A percentile compares a stretch with the other conserved stretches of the same genome.
These are phyloP conservation scores for Clivina fossor DNA, from an alignment of 2,888 invertebrate genomes.

Conservation along the genomic window DNA sequence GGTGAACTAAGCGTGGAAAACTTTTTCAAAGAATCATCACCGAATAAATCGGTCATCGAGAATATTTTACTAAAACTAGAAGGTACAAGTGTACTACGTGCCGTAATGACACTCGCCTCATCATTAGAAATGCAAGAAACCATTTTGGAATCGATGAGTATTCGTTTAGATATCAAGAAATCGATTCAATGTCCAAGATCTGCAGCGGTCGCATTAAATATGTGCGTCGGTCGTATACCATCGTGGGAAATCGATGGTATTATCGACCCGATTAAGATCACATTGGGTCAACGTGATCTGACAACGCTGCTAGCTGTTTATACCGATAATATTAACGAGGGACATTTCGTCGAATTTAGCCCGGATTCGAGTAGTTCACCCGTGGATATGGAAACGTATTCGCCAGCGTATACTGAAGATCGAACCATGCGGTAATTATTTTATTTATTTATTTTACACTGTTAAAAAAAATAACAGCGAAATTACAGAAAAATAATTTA, in stretches of 20 bases:
- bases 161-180: constrained; percentile 73
- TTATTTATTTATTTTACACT: constrained; percentile 9
- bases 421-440: constrained; percentile 8
- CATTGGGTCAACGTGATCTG: constrained; percentile 74
- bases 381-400: background rate
- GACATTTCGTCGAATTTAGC: constrained; percentile 57
- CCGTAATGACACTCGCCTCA: constrained; percentile 72
- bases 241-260: constrained; percentile 64
- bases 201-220: no score
- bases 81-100: constrained; percentile 67
- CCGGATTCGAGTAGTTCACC: constrained; percentile 43
- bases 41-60: constrained; percentile 61
- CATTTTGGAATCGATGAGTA: constrained; percentile 71
- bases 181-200: constrained; percentile 56
- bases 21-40: constrained; percentile 61
- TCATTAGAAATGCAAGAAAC: constrained; percentile 77
- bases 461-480: no score
- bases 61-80: constrained; percentile 71
- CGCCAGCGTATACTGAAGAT: constrained; percentile 18
- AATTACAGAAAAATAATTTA: background rate
- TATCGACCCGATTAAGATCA: constrained; percentile 66
- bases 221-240: constrained; percentile 35
- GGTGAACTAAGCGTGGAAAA: constrained; percentile 79
- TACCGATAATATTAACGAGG: constrained; percentile 69
- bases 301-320: constrained; percentile 71